Base-by-base conservation (phyloP, 1,140 invertebrate species). In the Eriocheir sinensis region DNA sequence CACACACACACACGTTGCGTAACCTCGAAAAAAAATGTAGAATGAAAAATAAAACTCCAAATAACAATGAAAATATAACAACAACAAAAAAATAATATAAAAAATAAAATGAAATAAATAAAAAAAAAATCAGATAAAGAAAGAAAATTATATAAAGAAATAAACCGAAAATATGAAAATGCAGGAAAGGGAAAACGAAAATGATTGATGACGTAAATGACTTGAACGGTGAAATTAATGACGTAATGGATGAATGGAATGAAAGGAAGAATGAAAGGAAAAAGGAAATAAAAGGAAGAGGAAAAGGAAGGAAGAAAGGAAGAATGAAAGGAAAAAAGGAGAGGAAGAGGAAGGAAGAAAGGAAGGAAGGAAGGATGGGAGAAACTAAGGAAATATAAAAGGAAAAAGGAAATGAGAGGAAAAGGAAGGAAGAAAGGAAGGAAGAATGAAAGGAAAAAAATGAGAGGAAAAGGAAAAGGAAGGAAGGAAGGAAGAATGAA, bases 1-100 rank as follows among this genome's bases (percentile, higher is more conserved):
- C 89, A 91, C 89, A 91, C 89, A 91, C 89, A 91, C 89, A 91
- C 89, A 91, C 89, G 32, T 60, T 34, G 48, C n/a, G 12, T 72
- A 30, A 91, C 60, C n/a, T 34, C 79, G 30, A 36, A 79, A 17
- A 53, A 32, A 38, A 17, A 38, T 38, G 9, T 89, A 34, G 12
- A 17, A 12, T 12, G 12, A 85, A 21, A 32, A 12, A 85, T 12
- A 12, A 12, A 17, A 21, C 12, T 32, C 17, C 32, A 85, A 21
- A 85, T 32, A 12, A 21, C 12, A 21, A 85, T 12, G 32, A 17
- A 85, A 85, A 85, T 32, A 85, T 85, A 17, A 72, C 60, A 72
- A n/a, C 12, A 72, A 72, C 60, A 72, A 15, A n/a, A 72, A 72
- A 15, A n/a, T 30, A 15, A 32, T 83, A 83, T 72, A 27, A 72